Evolutionary conservation across 2,113 vertebrate genomes (phyloP), one percentile per base, ranked within the genome.

Genomic region (Seriola aureovittata): DNA sequence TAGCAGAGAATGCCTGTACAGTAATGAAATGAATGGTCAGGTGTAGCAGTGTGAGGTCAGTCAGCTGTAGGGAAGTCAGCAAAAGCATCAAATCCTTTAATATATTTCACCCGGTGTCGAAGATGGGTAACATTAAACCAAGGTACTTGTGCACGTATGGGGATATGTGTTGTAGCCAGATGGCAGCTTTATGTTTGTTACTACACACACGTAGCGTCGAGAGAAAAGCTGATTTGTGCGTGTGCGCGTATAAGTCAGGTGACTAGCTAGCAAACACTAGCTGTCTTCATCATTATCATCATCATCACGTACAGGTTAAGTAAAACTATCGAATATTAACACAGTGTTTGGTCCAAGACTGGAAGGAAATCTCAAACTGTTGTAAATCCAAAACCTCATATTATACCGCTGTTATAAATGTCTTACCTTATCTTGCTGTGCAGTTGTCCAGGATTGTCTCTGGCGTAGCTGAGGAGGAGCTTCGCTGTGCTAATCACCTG

Each of bases 401-500:
- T 21, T 36, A 32, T 19, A 42, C 9, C 19, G 32, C 3, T n/a
- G 1, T 1, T 8, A 34, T 48, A 23, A 25, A 46, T 50, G 10
- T 40, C 40, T 70, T 67, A 94, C 93, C 91, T 89, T 82, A 17
- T 78, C 29, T 44, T 13, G 4, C 50, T 50, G 8, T 38, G 13
- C 29, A 32, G 62, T 46, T 44, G 40, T 85, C 71, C 88, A 78
- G 84, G 54, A 72, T 81, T 66, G 46, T 89, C 21, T 75, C 3
- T 63, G 25, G 44, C 54, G 71, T 68, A 50, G 48, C 42, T 58
- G 48, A 76, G 86, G 84, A 77, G 85, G 82, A 88, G 88, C 92
- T 80, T 82, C 62, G 0, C 40, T 69, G 38, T 50, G 74, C 66
- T 89, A 89, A 91, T 93, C 91, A 93, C 91, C 91, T 92, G 89